phyloP scores from a whole-genome alignment of 2,113 vertebrate species.

The Casuarius casuarius region DNA sequence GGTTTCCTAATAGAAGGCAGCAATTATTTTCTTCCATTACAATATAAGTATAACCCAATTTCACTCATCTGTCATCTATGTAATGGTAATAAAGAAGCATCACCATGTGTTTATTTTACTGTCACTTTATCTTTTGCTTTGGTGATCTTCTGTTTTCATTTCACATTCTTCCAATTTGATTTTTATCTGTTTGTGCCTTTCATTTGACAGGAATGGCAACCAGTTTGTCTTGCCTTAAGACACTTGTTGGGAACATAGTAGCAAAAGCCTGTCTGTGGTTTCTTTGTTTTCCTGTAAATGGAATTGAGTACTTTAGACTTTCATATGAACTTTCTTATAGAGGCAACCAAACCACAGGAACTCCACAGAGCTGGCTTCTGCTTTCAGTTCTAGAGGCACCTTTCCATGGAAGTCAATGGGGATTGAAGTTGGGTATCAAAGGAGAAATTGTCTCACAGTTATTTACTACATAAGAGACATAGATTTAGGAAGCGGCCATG shows the following conservation, averaged over 20 bases:
- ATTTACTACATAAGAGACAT: not conserved
- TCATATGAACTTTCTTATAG: not conserved
- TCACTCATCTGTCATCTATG: slow-evolving; percentile 76
- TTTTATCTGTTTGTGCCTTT: slow-evolving; percentile 22
- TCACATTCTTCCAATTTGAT: slow-evolving; percentile 26
- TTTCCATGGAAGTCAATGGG: not conserved
- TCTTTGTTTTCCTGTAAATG: slow-evolving; percentile 58
- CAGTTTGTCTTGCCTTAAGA: slow-evolving; percentile 33
- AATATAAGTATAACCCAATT: slow-evolving; percentile 78
- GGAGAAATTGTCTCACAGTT: not conserved
- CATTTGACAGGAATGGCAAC: slow-evolving; percentile 23
- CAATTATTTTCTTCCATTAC: slow-evolving; percentile 83
- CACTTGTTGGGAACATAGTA: not conserved
- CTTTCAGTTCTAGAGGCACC: not conserved
- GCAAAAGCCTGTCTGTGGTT: slow-evolving; percentile 52
- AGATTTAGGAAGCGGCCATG: not conserved
- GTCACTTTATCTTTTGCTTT: slow-evolving; percentile 62
- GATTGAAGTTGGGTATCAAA: not conserved
- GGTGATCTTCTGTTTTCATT: slow-evolving; percentile 62
- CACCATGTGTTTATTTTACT: slow-evolving; percentile 69
- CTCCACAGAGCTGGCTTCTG: not conserved
- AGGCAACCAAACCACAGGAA: not conserved
- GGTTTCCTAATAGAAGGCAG: slow-evolving; percentile 79
- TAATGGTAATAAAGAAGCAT: slow-evolving; percentile 72
- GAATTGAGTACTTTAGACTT: not conserved